These are phyloP conservation scores for Gymnoscelis rufifasciata DNA, from an alignment of 2,888 invertebrate species.

Conservation along the genomic window DNA sequence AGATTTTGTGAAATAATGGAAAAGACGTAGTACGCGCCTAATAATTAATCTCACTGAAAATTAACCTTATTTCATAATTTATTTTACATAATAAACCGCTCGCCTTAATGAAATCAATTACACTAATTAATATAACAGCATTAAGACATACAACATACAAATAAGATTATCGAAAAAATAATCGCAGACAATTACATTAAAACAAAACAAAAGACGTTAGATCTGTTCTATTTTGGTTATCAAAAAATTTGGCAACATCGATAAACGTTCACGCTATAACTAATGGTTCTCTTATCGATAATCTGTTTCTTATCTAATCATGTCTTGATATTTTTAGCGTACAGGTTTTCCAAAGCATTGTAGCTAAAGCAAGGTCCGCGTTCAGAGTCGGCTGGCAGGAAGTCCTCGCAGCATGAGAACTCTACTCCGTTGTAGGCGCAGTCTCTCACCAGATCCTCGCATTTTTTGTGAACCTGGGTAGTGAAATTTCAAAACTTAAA, in stretches of 20 bases:
- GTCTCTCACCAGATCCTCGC: conserved; percentile 60
- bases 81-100: no score
- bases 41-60: no score
- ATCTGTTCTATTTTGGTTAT: not conserved
- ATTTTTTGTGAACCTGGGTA: conserved; percentile 63
- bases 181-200: no score
- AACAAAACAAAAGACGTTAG: no score
- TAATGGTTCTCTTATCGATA: conserved; percentile 25
- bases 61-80: no score
- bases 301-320: conserved; percentile 25
- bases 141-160: no score
- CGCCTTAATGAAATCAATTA: no score
- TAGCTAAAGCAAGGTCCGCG: conserved; percentile 74
- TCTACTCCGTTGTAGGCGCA: conserved; percentile 65
- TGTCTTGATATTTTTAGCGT: conserved; percentile 19
- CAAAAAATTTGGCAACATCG: not conserved
- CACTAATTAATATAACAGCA: no score
- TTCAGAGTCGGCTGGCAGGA: conserved; percentile 68
- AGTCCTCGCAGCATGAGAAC: conserved; percentile 74
- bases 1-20: no score
- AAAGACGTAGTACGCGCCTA: no score
- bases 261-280: not conserved
- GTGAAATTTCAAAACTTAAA: no score
- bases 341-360: conserved; percentile 75
- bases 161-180: no score